These are phyloP conservation scores for Eupithecia insigniata DNA, from an alignment of 2,888 invertebrate species.

Conservation along the genomic window DNA sequence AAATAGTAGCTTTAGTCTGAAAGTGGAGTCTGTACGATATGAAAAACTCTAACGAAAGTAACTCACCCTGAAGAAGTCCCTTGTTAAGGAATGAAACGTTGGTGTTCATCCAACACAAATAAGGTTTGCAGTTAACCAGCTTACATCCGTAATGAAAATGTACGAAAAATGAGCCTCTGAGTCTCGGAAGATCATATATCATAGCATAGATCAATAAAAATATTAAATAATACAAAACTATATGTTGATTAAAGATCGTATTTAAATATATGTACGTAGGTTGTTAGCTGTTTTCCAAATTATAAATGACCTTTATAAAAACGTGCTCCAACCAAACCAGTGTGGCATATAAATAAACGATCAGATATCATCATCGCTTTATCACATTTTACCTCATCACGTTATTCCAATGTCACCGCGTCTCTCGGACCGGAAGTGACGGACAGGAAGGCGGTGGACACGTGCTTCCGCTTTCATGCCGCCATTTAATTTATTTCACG, in stretches of 20 bases:
- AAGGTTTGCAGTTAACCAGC: too few relatives aligned
- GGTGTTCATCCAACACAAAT: too few relatives aligned
- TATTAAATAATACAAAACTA: neutral
- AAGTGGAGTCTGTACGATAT: neutral
- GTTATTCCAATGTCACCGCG: slow-evolving; percentile 33
- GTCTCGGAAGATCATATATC: neutral
- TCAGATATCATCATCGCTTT: slow-evolving; percentile 20
- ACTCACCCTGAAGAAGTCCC: too few relatives aligned
- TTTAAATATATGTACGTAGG: neutral
- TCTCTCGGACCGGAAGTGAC: slow-evolving; percentile 33
- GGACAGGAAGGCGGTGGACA: slow-evolving; percentile 35
- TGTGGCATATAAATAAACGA: slow-evolving; percentile 3
- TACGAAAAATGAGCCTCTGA: neutral
- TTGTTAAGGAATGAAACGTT: too few relatives aligned
- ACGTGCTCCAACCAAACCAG: slow-evolving; percentile 3
- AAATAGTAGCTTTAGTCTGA: neutral
- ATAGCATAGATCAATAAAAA: neutral
- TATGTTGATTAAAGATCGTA: neutral
- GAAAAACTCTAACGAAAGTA: too few relatives aligned
- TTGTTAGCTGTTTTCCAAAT: neutral
- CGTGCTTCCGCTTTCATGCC: slow-evolving; percentile 33
- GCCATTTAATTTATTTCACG: slow-evolving; percentile 34
- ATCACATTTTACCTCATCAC: slow-evolving; percentile 24
- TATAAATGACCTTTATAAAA: neutral
- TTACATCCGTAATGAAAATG: too few relatives aligned